Conservation (phyloP, 1,140 invertebrate species). For the Samia ricini region DNA sequence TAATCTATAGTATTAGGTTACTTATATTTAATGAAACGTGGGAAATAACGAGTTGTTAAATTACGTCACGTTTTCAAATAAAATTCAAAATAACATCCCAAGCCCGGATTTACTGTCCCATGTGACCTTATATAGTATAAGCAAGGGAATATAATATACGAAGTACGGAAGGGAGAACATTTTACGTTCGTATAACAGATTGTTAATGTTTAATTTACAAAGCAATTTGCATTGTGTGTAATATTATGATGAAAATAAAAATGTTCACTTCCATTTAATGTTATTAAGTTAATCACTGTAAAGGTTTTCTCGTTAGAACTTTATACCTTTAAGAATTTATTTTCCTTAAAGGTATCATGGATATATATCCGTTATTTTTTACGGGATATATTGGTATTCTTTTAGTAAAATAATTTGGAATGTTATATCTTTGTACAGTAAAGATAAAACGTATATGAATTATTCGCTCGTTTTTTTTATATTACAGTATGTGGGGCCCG, state of each 20-base stretch:
- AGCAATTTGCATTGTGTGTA: background rate
- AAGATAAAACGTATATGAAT: too few species aligned
- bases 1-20: conserved; percentile 4
- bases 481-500: too few species aligned
- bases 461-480: too few species aligned
- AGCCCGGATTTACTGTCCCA: conserved; percentile 10
- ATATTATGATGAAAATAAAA: background rate
- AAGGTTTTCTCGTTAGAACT: background rate
- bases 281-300: background rate
- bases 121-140: conserved; percentile 4
- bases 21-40: background rate
- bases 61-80: conserved; percentile 17
- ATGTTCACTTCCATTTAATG: background rate
- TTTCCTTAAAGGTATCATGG: too few species aligned
- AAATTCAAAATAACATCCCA: conserved; percentile 10
- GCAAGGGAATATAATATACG: background rate
- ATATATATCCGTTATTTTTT: too few species aligned
- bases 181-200: background rate
- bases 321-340: too few species aligned
- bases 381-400: background rate
- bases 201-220: conserved; percentile 8
- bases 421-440: background rate
- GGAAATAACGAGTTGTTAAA: conserved; percentile 7
- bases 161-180: background rate
- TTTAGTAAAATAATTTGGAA: background rate